Percentiles rank a stretch among this genome's conserved stretches.
Evolutionary conservation across 1,140 invertebrate genomes (phyloP).

Genomic region (Wasmannia auropunctata): DNA sequence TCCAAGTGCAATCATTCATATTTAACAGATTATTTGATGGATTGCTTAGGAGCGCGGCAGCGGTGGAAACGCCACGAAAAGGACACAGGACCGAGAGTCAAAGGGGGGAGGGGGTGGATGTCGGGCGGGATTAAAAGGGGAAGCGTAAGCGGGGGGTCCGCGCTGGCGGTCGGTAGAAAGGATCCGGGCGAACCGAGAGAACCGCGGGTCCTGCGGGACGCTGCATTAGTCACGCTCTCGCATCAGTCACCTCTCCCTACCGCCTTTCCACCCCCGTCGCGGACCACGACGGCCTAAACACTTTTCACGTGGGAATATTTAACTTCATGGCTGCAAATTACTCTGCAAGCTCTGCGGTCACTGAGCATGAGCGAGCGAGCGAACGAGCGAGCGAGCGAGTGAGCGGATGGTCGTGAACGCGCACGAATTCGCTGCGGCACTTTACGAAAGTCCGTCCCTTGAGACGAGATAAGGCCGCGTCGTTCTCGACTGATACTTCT

Average conservation of each 20-base stretch:
- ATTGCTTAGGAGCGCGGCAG: conserved; percentile 56
- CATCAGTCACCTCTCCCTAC: conserved; percentile 67
- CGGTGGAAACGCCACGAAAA: neutral
- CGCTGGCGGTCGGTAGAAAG: conserved; percentile 25
- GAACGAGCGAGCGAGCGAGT: conserved; percentile 2
- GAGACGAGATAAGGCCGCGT: conserved; percentile 52
- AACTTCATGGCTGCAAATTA: conserved; percentile 72
- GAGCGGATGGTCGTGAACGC: conserved; percentile 14
- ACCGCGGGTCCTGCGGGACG: conserved; percentile 65
- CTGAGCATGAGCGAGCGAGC: neutral
- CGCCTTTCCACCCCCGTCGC: neutral
- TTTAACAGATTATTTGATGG: conserved; percentile 76
- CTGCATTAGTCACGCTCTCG: conserved; percentile 77
- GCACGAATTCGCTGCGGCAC: conserved; percentile 44
- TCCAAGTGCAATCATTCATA: conserved; percentile 70
- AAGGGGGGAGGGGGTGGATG: neutral
- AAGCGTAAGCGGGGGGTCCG: conserved; percentile 21
- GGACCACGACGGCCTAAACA: conserved; percentile 50
- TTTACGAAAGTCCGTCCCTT: conserved; percentile 50
- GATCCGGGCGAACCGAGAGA: conserved; percentile 38
- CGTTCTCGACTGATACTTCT: conserved; percentile 58
- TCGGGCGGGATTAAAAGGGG: conserved; percentile 27
- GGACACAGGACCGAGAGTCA: neutral
- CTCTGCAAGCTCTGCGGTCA: conserved; percentile 64
- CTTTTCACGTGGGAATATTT: conserved; percentile 79